Percentiles rank a stretch among this genome's conserved stretches.
These are phyloP conservation scores for Melieria crassipennis DNA, from an alignment of 2,888 invertebrate species.

Conservation along the genomic window DNA sequence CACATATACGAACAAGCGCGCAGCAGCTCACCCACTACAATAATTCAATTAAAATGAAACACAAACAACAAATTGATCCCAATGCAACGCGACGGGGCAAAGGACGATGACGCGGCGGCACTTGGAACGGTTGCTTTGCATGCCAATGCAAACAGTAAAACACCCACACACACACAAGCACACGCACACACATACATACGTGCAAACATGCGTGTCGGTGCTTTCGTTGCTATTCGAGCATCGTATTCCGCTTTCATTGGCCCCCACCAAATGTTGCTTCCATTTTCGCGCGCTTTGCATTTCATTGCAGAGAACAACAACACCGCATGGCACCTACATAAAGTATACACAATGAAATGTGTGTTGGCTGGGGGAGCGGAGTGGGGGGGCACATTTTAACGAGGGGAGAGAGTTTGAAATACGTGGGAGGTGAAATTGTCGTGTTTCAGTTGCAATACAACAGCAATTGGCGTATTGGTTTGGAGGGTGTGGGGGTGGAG, in stretches of 20 bases:
- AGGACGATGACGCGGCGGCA: too few species aligned
- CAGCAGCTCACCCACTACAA: slow-evolving; percentile 10
- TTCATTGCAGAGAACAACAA: background rate
- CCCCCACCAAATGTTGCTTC: background rate
- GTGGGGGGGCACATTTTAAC: too few species aligned
- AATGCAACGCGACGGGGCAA: background rate
- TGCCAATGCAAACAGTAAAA: background rate
- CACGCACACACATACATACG: background rate
- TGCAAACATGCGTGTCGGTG: background rate
- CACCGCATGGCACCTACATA: background rate
- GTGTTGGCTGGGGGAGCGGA: too few species aligned
- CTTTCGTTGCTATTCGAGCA: background rate
- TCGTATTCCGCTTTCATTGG: background rate
- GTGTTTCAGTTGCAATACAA: too few species aligned
- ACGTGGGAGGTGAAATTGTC: too few species aligned
- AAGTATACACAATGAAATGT: too few species aligned
- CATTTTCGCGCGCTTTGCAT: background rate
- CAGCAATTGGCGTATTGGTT: too few species aligned
- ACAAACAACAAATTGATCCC: slow-evolving; percentile 38
- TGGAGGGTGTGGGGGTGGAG: too few species aligned
- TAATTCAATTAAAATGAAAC: slow-evolving; percentile 42
- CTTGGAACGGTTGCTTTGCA: too few species aligned
- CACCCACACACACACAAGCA: too few species aligned
- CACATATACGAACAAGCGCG: background rate
- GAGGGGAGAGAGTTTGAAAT: too few species aligned